These are phyloP conservation scores for Papilio dardanus DNA, from an alignment of 1,140 invertebrate genomes.

Conservation along the genomic window DNA sequence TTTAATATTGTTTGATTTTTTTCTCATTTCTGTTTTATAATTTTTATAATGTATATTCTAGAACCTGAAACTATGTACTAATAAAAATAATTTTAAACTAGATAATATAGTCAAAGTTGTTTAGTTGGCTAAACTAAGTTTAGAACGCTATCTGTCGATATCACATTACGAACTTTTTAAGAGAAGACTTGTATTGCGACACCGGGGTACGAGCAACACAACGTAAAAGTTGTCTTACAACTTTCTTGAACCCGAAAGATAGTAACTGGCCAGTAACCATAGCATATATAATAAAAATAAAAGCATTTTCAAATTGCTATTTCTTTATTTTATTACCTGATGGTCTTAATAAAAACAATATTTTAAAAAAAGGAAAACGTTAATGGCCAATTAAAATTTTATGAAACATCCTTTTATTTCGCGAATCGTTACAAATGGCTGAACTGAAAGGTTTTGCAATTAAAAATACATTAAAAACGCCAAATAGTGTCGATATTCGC, in stretches of 20 bases:
- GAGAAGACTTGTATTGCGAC: not conserved
- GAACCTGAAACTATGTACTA: too few relatives aligned
- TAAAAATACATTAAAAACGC: not conserved
- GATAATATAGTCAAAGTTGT: not conserved
- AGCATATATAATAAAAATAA: not conserved
- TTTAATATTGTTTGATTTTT: not conserved
- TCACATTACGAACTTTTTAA: not conserved
- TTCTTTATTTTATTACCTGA: not conserved
- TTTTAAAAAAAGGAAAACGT: not conserved
- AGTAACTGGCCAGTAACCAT: not conserved
- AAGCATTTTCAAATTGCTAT: not conserved
- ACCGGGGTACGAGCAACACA: not conserved
- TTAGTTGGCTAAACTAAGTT: not conserved
- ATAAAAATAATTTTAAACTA: too few relatives aligned
- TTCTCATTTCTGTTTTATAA: not conserved
- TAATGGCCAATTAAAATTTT: not conserved
- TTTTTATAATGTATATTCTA: not conserved
- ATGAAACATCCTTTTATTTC: not conserved
- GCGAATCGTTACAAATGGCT: not conserved
- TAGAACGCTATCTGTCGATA: not conserved
- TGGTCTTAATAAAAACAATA: not conserved
- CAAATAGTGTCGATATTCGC: not conserved
- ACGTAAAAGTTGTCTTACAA: conserved; percentile 10
- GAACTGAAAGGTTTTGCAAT: conserved; percentile 2
- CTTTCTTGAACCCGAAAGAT: not conserved